phyloP scores from a whole-genome alignment of 2,113 vertebrate species.

The Mustela lutreola region DNA sequence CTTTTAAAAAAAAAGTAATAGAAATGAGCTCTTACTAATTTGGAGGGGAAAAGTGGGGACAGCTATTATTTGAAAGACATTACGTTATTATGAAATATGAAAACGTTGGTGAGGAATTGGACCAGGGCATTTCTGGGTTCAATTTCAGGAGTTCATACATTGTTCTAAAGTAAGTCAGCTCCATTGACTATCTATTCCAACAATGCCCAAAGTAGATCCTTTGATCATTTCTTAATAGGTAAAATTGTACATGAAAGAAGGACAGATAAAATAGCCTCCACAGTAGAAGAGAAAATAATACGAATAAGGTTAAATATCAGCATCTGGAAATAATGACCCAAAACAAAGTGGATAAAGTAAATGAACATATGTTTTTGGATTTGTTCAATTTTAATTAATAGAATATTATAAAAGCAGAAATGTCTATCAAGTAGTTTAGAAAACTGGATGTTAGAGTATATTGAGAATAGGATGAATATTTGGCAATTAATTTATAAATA shows the following conservation, averaged over 20 bases:
- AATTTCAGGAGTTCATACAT: not conserved
- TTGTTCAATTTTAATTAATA: not conserved
- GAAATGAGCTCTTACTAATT: not conserved
- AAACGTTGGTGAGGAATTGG: not conserved
- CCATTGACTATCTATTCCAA: not conserved
- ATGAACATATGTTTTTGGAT: not conserved
- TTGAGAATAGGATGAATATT: not conserved
- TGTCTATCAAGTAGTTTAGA: not conserved
- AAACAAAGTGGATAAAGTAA: not conserved
- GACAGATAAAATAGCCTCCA: not conserved
- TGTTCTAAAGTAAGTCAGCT: not conserved
- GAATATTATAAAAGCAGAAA: not conserved
- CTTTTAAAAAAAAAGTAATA: not conserved
- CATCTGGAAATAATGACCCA: not conserved
- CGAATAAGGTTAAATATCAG: not conserved
- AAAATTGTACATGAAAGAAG: not conserved
- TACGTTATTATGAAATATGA: not conserved
- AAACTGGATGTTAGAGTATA: not conserved
- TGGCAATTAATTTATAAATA: conserved; percentile 13
- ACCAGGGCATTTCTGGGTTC: not conserved
- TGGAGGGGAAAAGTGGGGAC: not conserved
- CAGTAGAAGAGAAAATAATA: not conserved
- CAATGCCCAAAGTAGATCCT: not conserved
- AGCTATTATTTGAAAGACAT: not conserved
- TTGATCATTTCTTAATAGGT: not conserved